phyloP scores from a whole-genome alignment of 2,797 vertebrate genomes.

The Micromesistius poutassou region DNA sequence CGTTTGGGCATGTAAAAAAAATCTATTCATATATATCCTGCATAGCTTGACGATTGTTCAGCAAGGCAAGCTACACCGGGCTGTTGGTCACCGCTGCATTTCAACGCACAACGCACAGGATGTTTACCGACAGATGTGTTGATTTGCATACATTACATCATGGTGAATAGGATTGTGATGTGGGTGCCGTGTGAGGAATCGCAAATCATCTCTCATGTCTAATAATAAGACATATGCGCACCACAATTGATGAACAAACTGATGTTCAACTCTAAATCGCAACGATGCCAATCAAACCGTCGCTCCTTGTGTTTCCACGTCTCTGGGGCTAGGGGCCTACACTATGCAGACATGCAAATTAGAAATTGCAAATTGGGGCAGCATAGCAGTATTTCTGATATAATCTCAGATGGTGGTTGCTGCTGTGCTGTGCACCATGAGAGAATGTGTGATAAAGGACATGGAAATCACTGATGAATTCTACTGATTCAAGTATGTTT shows the following conservation, averaged over 20 bases:
- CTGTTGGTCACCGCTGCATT: slow-evolving; percentile 25
- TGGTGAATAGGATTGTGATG: no score
- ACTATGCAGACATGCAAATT: background rate
- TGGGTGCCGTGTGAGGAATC: no score
- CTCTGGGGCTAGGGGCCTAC: no score
- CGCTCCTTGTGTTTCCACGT: background rate
- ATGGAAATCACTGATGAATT: slow-evolving; percentile 18
- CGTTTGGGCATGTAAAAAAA: slow-evolving; percentile 11
- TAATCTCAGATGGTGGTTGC: background rate
- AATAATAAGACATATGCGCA: no score
- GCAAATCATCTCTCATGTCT: no score
- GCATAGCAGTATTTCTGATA: slow-evolving; percentile 10
- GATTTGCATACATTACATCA: slow-evolving; percentile 38
- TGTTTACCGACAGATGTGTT: slow-evolving; percentile 30
- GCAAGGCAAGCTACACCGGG: background rate
- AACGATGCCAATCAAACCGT: no score
- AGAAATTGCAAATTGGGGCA: slow-evolving; percentile 3
- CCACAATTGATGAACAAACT: no score
- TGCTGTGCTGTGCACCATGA: background rate
- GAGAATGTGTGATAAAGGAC: slow-evolving; percentile 9
- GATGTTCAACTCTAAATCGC: no score
- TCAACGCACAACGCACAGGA: slow-evolving; percentile 22
- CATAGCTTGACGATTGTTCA: slow-evolving; percentile 9
- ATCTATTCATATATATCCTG: no score
- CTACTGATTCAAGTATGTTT: slow-evolving; percentile 35